phyloP scores from a whole-genome alignment of 2,113 vertebrate genomes.

The Macrotus californicus region DNA sequence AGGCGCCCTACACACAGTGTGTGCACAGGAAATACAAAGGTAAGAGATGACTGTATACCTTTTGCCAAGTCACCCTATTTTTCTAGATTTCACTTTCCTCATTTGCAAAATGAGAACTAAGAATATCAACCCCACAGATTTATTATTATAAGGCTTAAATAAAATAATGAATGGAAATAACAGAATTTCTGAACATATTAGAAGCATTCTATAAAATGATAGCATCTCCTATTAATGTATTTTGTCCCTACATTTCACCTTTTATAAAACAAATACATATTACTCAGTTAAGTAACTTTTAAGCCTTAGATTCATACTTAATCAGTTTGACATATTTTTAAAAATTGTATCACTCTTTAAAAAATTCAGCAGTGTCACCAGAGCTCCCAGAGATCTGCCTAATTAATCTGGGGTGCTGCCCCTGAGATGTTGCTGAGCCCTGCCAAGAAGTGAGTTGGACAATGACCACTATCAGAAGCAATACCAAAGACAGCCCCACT shows the following conservation, averaged over 20 bases:
- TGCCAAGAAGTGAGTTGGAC: not conserved
- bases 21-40: not conserved
- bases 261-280: not conserved
- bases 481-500: not conserved
- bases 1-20: not conserved
- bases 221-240: not conserved
- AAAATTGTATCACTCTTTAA: not conserved
- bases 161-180: not conserved
- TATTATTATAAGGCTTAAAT: not conserved
- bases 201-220: not conserved
- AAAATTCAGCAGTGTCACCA: not conserved
- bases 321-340: not conserved
- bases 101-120: not conserved
- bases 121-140: not conserved
- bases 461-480: not conserved
- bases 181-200: not conserved
- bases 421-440: not conserved
- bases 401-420: not conserved
- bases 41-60: not conserved
- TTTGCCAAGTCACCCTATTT: not conserved
- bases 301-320: not conserved
- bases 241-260: not conserved
- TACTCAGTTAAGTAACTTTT: not conserved
- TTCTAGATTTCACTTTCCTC: not conserved
- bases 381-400: not conserved